Base-by-base conservation (phyloP, 2,797 vertebrate genomes). In the Sciurus carolinensis region DNA sequence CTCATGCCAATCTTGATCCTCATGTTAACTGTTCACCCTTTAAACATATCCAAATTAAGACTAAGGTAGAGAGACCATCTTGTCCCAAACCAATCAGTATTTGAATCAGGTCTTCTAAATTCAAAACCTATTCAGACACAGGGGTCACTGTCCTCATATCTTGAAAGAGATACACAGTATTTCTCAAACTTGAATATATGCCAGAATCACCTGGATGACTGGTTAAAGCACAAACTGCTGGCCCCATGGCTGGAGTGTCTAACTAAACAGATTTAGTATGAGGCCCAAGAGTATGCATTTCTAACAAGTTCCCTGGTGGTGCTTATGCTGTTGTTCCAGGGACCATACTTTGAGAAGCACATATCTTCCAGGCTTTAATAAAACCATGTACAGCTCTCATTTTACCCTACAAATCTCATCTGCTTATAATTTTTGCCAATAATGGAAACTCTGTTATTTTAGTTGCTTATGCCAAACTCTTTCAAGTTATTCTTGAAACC, bases 81-180 rank as follows among this genome's bases (percentile, higher is more conserved):
- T 81, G 47, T 3, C 10, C 36, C n/a, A 79, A 30, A 1, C 69
- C 42, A 47, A 33, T 75, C 2, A 72, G 57, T 20, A 59, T 85
- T 77, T 76, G 73, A 88, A 72, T 52, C 28, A 52, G 67, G 10
- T 87, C 42, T 85, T 82, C 81, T 64, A 76, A 20, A 18, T 75
- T 33, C 42, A 75, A 86, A 84, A 67, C 22, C 2, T 9, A 14
- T 52, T 69, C 14, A 76, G 24, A 50, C 54, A 81, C 62, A 72
- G 9, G 3, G 6, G 18, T 3, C 0, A 24, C 0, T 71, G 9
- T 24, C 8, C 28, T 73, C 12, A 28, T 30, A 17, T 26, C 8
- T 30, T 66, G 15, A 59, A 73, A n/a, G 80, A 1, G 6, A 52
- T 17, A 64, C 1, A 50, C 7, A 42, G 3, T 4, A 7, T 73